These are phyloP conservation scores for Eospalax fontanierii DNA, from an alignment of 2,797 vertebrate species.

Conservation along the genomic window DNA sequence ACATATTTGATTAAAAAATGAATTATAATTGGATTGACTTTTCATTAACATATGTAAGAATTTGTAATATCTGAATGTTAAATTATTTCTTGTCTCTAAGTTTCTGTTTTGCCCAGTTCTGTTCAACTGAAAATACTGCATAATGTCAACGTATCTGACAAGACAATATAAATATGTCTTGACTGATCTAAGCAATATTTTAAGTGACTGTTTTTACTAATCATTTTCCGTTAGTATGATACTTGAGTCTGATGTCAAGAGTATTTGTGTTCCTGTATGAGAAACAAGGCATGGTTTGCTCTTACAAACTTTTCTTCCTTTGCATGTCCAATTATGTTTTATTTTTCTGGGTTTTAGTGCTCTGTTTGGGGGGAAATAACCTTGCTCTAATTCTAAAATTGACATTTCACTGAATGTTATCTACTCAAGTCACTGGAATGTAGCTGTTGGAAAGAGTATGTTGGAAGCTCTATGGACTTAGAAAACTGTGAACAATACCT, in stretches of 20 bases:
- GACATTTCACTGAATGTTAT: not conserved
- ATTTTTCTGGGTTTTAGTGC: not conserved
- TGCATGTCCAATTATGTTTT: not conserved
- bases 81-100: not conserved
- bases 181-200: not conserved
- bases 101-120: not conserved
- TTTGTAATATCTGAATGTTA: not conserved
- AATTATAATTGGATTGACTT: not conserved
- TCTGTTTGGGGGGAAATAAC: not conserved
- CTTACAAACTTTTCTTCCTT: not conserved
- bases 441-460: not conserved
- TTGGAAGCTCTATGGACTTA: not conserved
- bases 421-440: not conserved
- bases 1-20: not conserved
- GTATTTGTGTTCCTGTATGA: not conserved
- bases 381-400: not conserved
- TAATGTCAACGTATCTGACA: not conserved
- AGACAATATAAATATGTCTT: not conserved
- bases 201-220: not conserved
- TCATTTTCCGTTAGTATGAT: not conserved
- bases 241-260: not conserved
- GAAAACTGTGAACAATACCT: not conserved
- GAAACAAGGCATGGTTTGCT: not conserved
- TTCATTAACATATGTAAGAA: not conserved
- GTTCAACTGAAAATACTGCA: not conserved